Evolutionary conservation across 2,797 vertebrate genomes (phyloP), one percentile per base, ranked within the genome.

Genomic region (Gila robusta): DNA sequence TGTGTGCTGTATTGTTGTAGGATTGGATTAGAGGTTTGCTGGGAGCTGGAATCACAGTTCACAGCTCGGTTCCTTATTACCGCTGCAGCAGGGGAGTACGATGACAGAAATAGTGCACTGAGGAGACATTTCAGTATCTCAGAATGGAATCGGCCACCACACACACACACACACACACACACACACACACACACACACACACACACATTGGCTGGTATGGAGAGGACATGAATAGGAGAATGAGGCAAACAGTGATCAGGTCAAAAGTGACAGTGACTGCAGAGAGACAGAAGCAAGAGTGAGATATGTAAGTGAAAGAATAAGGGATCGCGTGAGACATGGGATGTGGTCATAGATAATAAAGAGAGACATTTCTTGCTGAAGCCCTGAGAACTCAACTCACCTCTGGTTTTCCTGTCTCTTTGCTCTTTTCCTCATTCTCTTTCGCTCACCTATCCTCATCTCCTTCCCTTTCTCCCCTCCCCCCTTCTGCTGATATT

Each of bases 361-460:
- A 90, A 89, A 89, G 83, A 90, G 74, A 86, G 86, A 91, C 86
- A 81, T 84, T 83, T 81, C 73, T 83, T 78, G n/a, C 84, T 74
- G 79, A 89, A 39, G 87, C 87, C 83, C 19, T 17, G 77, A 81
- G 93, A 93, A 92, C 82, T 47, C 64, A 83, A 56, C 87, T 88
- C 59, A 39, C 23, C 66, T 71, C 71, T 81, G 73, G 72, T 87
- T 87, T 70, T 89, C 86, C 35, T 41, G 26, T 64, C 21, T 39
- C 23, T 26, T 56, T 73, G 47, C 66, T 86, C 41, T 67, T 26
- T 47, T 59, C 56, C 23, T 59, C 54, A 56, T 23, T 23, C 23
- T 59, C 23, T n/a, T 35, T 41, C 44, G 47, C 56, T 79, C 72
- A 59, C 52, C 23, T 78, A 54, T 78, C 76, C 32, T 59, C 78